phyloP scores from a whole-genome alignment of 2,888 invertebrate genomes.

The Napeogenes sylphis region DNA sequence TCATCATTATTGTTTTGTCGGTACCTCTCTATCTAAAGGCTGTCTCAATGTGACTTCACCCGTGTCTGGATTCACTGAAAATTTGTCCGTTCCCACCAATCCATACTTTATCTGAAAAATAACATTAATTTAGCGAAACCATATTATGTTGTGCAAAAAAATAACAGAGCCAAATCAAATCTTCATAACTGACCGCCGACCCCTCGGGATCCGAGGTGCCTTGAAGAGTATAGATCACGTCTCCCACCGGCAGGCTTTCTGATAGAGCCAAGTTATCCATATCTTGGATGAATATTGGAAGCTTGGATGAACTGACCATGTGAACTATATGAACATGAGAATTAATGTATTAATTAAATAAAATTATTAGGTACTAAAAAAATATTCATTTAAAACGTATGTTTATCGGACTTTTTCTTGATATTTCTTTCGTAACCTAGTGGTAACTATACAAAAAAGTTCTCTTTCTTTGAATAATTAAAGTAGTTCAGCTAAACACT shows the following conservation, averaged over 20 bases:
- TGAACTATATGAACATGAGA: slow-evolving; percentile 62
- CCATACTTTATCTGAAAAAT: slow-evolving; percentile 78
- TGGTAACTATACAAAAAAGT: background rate
- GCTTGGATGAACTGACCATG: slow-evolving; percentile 70
- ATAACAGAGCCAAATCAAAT: no score
- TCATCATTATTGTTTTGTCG: slow-evolving; percentile 9
- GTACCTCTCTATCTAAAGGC: slow-evolving; percentile 89
- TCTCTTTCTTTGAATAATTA: no score
- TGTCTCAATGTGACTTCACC: slow-evolving; percentile 88
- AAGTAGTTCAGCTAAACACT: no score
- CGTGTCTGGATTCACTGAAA: slow-evolving; percentile 85
- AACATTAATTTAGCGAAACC: background rate
- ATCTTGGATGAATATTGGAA: slow-evolving; percentile 85
- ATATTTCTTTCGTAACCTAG: no score
- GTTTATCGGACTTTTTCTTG: no score
- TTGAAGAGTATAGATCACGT: slow-evolving; percentile 85
- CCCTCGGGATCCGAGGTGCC: slow-evolving; percentile 88
- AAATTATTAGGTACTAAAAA: no score
- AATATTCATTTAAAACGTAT: no score
- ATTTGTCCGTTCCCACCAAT: slow-evolving; percentile 88
- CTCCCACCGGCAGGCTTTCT: slow-evolving; percentile 88
- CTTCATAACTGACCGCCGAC: slow-evolving; percentile 75
- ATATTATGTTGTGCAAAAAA: no score
- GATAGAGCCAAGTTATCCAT: slow-evolving; percentile 87
- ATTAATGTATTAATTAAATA: slow-evolving; percentile 5